Percentiles rank a stretch among this genome's conserved stretches.
Evolutionary conservation across 2,888 invertebrate genomes (phyloP).

Genomic region (Myopa testacea): DNA sequence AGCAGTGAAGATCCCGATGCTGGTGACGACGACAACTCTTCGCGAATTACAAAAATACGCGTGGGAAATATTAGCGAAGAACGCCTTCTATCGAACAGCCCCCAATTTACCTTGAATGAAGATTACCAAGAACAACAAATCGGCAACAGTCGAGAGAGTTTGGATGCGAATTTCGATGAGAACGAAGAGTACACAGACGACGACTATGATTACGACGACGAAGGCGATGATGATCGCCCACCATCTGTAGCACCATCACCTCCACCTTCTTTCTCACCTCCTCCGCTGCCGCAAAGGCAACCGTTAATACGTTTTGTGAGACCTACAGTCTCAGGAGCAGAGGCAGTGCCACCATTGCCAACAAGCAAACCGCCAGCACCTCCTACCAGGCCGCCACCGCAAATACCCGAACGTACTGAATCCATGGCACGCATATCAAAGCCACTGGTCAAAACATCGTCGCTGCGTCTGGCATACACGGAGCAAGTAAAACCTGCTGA

Average conservation of each 20-base stretch:
- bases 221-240: constrained; percentile 49
- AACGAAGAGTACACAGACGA: constrained; percentile 43
- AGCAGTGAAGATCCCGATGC: constrained; percentile 55
- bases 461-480: constrained; percentile 61
- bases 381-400: constrained; percentile 46
- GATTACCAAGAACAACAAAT: constrained; percentile 46
- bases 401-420: constrained; percentile 56
- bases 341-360: constrained; percentile 48
- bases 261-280: constrained; percentile 54
- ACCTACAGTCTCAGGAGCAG: constrained; percentile 39
- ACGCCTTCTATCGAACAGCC: background rate
- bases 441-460: constrained; percentile 64
- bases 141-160: constrained; percentile 60
- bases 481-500: constrained; percentile 63
- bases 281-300: constrained; percentile 56
- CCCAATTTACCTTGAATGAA: background rate
- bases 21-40: constrained; percentile 54
- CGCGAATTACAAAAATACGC: constrained; percentile 50
- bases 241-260: constrained; percentile 56
- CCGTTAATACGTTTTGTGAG: constrained; percentile 43
- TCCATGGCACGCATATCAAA: constrained; percentile 58
- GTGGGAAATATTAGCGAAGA: constrained; percentile 39
- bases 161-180: constrained; percentile 54
- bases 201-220: constrained; percentile 40
- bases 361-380: constrained; percentile 43